Evolutionary conservation across 2,797 vertebrate genomes (phyloP), one percentile per base, ranked within the genome.

Genomic region (Pipistrellus kuhlii): DNA sequence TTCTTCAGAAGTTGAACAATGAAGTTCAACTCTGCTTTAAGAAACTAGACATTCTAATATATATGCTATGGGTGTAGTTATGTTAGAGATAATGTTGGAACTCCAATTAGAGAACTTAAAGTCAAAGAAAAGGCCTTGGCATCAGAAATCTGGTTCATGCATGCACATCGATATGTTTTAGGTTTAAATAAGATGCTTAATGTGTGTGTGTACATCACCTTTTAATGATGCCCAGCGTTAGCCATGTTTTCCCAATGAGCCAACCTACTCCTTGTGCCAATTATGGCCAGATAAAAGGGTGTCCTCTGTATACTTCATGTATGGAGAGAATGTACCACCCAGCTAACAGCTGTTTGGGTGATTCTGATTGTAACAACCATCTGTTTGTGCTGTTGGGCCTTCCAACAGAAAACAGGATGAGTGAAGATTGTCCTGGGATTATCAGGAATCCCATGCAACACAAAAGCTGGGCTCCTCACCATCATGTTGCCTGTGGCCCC

Each of bases 161-260:
- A 85, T 11, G 27, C 46, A 41, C 27, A 41, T 64, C 76, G 93
- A 55, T 48, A 55, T 69, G 21, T 77, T 90, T 90, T 85, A 88
- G 69, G 91, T 85, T 85, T 59, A 90, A 85, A 76, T 91, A 83
- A 83, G 91, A 93, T 87, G 30, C 44, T 81, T 83, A 20, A 27
- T 66, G 48, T 53, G 81, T 53, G 77, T 53, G 21, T 17, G 25
- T 32, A 25, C 21, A 57, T 91, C 66, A 64, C 51, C 57, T 80
- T 86, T 78, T 51, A 85, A 91, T 35, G 68, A 94, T 78, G 90
- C 64, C 41, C 21, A 77, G 68, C 25, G 46, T 93, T n/a, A 73
- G 48, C 20, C 41, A 17, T 11, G 6, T 71, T 86, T 93, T 91
- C 38, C 57, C 69, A 75, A 27, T 35, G 30, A 85, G 53, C 51